Evolutionary conservation across 2,113 vertebrate genomes (phyloP), one percentile per base, ranked within the genome.

Genomic region (Megaceryle maxima): DNA sequence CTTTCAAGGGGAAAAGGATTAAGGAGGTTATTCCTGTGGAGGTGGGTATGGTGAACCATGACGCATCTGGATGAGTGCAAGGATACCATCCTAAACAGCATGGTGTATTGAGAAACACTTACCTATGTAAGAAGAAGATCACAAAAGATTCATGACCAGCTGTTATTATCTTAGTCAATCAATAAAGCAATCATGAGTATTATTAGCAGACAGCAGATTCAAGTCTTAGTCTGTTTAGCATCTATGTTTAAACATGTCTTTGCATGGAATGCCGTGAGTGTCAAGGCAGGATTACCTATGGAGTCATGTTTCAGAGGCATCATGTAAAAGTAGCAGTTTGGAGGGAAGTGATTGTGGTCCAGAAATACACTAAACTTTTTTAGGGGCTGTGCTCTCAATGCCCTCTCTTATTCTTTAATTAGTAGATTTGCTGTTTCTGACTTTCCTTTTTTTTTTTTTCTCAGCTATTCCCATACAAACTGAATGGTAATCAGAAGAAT

Each of bases 1-100:
- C 82, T 97, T 98, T 94, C 77, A 95, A 96, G 96, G 95, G 77
- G 94, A 97, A 97, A 96, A 96, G 79, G 64, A 82, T 97, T 97
- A 95, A 96, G 89, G 74, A 97, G 81, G 83, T 93, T 97, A 96
- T 95, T 97, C 81, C 50, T 83, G 76, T 33, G 94, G 67, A 96
- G 79, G 64, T 59, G 41, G 60, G 75, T 90, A 92, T 22, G 16
- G 83, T 96, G 75, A 95, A 70, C 51, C 43, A 80, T 81, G 74
- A 95, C 80, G 48, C 78, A 70, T 75, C 53, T 92, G 91, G 24
- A 74, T 60, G 48, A 13, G 5, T 72, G 73, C 59, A 83, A 83
- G 73, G 83, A 97, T 67, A 93, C 70, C 87, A 84, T 75, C 89
- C 89, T 97, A 90, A 87, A 95, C 55, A 92, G 63, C 26, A 60